These are phyloP conservation scores for Melanchra persicariae DNA, from an alignment of 2,888 invertebrate genomes.

Conservation along the genomic window DNA sequence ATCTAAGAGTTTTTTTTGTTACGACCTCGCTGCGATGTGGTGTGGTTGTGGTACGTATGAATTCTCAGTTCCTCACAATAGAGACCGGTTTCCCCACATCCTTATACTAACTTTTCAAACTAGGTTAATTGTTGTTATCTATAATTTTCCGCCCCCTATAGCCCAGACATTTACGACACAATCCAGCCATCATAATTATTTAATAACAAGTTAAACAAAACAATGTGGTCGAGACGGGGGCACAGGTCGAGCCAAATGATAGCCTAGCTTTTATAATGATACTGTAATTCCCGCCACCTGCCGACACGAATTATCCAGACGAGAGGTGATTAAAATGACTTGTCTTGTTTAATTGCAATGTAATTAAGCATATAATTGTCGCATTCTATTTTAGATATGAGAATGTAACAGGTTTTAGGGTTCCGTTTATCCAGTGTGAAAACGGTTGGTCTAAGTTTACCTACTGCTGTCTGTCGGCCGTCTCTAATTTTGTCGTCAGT, in stretches of 20 bases:
- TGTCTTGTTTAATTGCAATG: conserved; percentile 2
- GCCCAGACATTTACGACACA: neutral
- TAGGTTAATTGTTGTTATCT: neutral
- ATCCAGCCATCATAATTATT: conserved; percentile 1
- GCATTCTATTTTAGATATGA: neutral
- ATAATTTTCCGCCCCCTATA: neutral
- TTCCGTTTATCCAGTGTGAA: neutral
- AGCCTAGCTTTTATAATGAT: neutral
- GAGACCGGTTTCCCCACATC: neutral
- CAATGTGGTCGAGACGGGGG: neutral
- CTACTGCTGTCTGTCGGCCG: neutral
- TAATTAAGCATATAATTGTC: conserved; percentile 3
- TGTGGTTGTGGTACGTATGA: no score
- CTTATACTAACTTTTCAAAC: neutral
- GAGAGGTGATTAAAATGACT: neutral
- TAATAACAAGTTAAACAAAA: neutral
- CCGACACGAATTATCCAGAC: conserved; percentile 4
- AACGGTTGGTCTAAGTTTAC: neutral
- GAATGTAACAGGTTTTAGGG: neutral
- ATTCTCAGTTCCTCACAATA: no score
- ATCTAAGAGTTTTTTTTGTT: no score
- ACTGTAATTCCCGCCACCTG: neutral
- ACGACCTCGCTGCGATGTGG: no score
- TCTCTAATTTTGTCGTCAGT: no score
- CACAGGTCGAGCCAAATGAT: conserved; percentile 20